Conservation (phyloP, 2,888 invertebrate species). For the Capitulum mitella region DNA sequence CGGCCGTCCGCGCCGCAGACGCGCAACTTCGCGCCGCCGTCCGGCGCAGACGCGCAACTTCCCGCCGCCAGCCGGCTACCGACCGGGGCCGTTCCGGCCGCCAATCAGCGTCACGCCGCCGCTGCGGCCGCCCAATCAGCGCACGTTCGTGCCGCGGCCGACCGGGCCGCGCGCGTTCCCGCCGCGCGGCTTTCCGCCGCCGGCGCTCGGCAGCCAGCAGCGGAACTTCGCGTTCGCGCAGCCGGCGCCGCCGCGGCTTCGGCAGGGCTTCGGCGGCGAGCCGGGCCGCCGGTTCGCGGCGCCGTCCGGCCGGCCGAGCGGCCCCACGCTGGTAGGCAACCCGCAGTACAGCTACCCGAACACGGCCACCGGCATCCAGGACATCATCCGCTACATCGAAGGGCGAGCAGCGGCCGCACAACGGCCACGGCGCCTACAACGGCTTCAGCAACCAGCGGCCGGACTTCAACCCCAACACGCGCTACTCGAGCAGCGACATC, state of each 20-base stretch:
- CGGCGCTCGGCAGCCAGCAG: background rate
- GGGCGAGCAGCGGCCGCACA: background rate
- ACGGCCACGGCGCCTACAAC: conserved; percentile 13
- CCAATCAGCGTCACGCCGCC: conserved; percentile 4
- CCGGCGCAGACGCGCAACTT: background rate
- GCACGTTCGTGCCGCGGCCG: background rate
- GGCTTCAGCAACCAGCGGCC: no score
- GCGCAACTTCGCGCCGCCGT: no score
- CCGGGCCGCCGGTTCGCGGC: background rate
- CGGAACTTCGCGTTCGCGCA: background rate
- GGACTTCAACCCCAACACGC: no score
- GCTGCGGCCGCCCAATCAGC: background rate
- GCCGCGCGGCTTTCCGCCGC: background rate
- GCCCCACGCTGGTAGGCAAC: background rate
- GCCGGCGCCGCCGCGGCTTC: background rate
- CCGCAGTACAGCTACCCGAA: background rate
- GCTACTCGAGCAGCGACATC: no score
- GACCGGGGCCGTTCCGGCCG: background rate
- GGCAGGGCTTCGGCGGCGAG: background rate
- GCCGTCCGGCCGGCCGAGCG: background rate
- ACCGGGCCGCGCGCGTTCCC: background rate
- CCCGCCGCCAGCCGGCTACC: background rate
- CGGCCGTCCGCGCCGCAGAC: background rate
- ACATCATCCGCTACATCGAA: background rate
- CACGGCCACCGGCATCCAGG: conserved; percentile 5